Conservation (phyloP, 2,113 vertebrate species). For the Entelurus aequoreus region DNA sequence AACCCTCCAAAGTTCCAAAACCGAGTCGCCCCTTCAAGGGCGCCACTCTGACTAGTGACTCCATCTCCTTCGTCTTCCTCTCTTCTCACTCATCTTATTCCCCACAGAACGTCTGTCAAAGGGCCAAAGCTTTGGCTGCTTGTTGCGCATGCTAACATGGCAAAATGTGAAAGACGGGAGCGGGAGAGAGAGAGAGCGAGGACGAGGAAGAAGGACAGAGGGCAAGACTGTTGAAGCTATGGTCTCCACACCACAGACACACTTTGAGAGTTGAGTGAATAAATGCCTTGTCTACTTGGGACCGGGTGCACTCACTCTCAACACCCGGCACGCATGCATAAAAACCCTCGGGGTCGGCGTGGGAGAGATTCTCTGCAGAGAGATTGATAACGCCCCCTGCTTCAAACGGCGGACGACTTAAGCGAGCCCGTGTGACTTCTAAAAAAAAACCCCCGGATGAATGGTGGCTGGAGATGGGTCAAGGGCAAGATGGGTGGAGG, state of each 20-base stretch:
- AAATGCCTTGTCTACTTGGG: slow-evolving; percentile 69
- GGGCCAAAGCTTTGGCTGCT: slow-evolving; percentile 60
- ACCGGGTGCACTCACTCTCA: slow-evolving; percentile 69
- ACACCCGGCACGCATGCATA: slow-evolving; percentile 67
- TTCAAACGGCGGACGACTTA: slow-evolving; percentile 63
- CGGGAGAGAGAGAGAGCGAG: slow-evolving; percentile 22
- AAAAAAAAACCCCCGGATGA: slow-evolving; percentile 58
- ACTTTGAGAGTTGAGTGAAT: slow-evolving; percentile 68
- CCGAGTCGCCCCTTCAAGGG: slow-evolving; percentile 51
- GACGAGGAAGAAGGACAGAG: slow-evolving; percentile 48
- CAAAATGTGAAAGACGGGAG: slow-evolving; percentile 45
- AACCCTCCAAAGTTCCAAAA: slow-evolving; percentile 6
- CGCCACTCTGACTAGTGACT: slow-evolving; percentile 44
- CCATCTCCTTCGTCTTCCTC: slow-evolving; percentile 46
- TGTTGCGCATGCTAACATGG: slow-evolving; percentile 64
- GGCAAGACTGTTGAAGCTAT: slow-evolving; percentile 42
- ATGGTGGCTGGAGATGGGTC: slow-evolving; percentile 69
- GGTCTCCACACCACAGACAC: slow-evolving; percentile 52
- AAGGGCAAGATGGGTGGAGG: slow-evolving; percentile 57
- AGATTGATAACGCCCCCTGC: slow-evolving; percentile 64
- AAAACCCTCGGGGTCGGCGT: slow-evolving; percentile 54
- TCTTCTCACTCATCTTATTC: slow-evolving; percentile 55
- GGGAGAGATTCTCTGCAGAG: slow-evolving; percentile 57
- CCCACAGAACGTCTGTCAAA: slow-evolving; percentile 63
- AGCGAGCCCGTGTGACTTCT: slow-evolving; percentile 66